Evolutionary conservation across 1,140 invertebrate species (phyloP).

Genomic region (Adoxophyes honmai): DNA sequence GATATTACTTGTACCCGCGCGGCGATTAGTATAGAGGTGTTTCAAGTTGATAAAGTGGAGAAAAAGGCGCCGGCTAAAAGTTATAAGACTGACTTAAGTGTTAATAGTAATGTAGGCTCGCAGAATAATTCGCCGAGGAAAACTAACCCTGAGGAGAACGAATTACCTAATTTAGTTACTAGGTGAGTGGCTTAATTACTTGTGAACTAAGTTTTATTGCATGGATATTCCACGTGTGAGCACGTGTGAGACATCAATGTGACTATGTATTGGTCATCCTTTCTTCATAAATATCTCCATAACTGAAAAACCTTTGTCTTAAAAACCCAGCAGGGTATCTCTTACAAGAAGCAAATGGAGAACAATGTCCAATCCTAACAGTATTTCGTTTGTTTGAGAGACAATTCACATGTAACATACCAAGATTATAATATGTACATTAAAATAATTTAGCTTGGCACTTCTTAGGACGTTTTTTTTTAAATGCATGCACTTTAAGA

Average conservation of each 20-base stretch:
- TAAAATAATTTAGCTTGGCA: no score
- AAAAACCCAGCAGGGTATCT: no score
- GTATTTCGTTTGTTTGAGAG: no score
- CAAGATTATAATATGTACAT: no score
- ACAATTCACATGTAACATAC: no score
- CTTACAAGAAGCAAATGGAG: no score
- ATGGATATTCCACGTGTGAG: neutral
- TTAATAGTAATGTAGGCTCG: conserved; percentile 56
- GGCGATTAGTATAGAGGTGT: conserved; percentile 76
- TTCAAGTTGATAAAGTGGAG: conserved; percentile 47
- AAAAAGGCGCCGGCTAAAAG: conserved; percentile 60
- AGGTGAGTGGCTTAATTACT: conserved; percentile 41
- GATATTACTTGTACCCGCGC: conserved; percentile 75
- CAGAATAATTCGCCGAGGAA: conserved; percentile 55
- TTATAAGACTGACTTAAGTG: conserved; percentile 76
- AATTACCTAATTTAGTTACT: conserved; percentile 53
- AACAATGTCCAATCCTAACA: no score
- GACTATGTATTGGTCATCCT: no score
- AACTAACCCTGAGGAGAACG: conserved; percentile 37
- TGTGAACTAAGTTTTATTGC: neutral
- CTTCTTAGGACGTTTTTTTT: conserved; percentile 15
- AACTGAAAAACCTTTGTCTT: no score
- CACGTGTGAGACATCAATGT: no score
- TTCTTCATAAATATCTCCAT: no score
- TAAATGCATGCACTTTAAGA: no score